phyloP scores from a whole-genome alignment of 2,888 invertebrate genomes.

The Argyresthia goedartella region DNA sequence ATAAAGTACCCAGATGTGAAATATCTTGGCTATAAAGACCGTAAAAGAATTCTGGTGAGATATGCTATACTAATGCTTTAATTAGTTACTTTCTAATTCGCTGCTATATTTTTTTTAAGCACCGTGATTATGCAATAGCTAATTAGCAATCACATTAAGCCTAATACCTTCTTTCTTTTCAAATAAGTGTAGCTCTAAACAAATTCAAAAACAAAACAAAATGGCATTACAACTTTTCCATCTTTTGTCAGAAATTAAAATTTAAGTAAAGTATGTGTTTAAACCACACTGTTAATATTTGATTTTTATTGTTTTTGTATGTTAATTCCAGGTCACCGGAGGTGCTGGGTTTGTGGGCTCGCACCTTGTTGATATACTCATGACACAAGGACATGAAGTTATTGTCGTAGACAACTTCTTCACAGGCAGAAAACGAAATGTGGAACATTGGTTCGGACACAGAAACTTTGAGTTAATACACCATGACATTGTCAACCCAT shows the following conservation, averaged over 20 bases:
- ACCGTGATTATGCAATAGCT: no score
- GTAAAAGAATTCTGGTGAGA: conserved; percentile 91
- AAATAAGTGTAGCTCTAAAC: no score
- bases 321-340: conserved; percentile 81
- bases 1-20: conserved; percentile 92
- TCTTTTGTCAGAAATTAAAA: no score
- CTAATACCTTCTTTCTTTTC: no score
- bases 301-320: no score
- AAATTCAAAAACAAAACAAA: no score
- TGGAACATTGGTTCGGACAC: conserved; percentile 99
- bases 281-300: no score
- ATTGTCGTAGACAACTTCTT: conserved; percentile 99
- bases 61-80: no score
- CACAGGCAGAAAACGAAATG: conserved; percentile 96
- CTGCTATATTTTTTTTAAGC: no score
- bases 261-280: no score
- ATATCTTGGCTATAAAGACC: conserved; percentile 90
- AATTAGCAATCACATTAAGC: no score
- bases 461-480: conserved; percentile 99
- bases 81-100: conserved; percentile 57
- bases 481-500: conserved; percentile 98
- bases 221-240: no score
- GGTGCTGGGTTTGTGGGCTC: conserved; percentile 99
- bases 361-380: conserved; percentile 94
- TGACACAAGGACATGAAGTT: conserved; percentile 96